A percentile compares a stretch with the other conserved stretches of the same genome.
Conservation (phyloP, 2,888 invertebrate genomes). For the Tolmerus cingulatus region DNA sequence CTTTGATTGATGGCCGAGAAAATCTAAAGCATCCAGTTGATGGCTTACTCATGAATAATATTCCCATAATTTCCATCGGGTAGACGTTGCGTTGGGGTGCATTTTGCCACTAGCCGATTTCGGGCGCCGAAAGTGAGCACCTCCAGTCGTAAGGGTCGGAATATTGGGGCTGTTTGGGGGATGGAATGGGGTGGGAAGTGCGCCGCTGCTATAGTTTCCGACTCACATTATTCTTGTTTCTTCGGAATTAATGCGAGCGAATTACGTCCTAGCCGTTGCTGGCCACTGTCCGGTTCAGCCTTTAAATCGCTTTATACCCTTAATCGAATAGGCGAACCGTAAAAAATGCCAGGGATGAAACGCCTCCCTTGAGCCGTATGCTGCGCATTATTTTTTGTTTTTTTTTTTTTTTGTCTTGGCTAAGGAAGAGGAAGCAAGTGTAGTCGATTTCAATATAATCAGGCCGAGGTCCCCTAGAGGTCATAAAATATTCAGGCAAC, state of each 20-base stretch:
- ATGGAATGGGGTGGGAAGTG: not conserved
- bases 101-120: not conserved
- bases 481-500: constrained; percentile 30
- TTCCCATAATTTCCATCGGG: constrained; percentile 7
- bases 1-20: constrained; percentile 24
- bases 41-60: constrained; percentile 30
- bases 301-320: not conserved
- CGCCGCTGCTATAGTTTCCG: not conserved
- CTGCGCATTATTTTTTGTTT: not conserved
- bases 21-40: not conserved
- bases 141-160: not conserved
- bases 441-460: constrained; percentile 19
- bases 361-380: not conserved
- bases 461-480: not conserved
- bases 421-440: not conserved
- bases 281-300: not conserved
- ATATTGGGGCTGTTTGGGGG: not conserved
- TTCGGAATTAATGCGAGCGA: not conserved
- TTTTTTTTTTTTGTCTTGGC: not conserved
- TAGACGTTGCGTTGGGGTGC: not conserved
- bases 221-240: not conserved
- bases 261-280: not conserved
- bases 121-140: not conserved
- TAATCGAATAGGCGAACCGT: constrained; percentile 10
- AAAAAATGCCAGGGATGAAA: not conserved